Conservation (phyloP, 2,797 vertebrate genomes). For the Chromis chromis region DNA sequence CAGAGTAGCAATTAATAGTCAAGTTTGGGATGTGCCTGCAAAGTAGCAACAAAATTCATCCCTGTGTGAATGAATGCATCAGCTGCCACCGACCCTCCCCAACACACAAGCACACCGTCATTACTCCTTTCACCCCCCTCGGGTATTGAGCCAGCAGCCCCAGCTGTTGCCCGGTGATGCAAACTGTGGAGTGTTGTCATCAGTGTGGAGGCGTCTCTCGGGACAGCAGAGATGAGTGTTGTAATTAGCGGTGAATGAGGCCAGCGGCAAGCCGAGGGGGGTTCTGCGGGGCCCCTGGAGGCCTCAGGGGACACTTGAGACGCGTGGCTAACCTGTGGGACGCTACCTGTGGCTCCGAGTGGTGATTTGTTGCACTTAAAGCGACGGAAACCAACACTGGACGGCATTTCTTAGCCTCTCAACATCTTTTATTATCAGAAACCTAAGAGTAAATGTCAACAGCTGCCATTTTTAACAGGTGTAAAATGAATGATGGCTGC, state of each 20-base stretch:
- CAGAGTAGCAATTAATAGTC: constrained; percentile 24
- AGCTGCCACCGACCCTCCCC: not conserved
- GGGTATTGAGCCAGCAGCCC: constrained; percentile 62
- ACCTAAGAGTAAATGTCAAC: too few relatives aligned
- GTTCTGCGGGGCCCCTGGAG: constrained; percentile 34
- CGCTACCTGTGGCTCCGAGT: constrained; percentile 70
- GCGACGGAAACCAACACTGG: too few relatives aligned
- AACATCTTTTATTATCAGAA: too few relatives aligned
- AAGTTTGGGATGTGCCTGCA: constrained; percentile 11
- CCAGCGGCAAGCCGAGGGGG: constrained; percentile 51
- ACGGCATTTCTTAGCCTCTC: too few relatives aligned
- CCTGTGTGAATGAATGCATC: constrained; percentile 38
- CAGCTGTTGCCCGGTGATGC: constrained; percentile 76
- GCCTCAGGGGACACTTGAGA: constrained; percentile 63
- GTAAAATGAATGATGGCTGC: not conserved
- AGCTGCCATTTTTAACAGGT: too few relatives aligned
- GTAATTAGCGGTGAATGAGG: constrained; percentile 77
- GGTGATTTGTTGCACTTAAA: constrained; percentile 13
- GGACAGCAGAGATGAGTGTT: constrained; percentile 67
- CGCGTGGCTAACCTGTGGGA: constrained; percentile 75
- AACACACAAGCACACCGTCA: not conserved
- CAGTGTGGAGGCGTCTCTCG: constrained; percentile 60
- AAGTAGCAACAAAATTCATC: constrained; percentile 29
- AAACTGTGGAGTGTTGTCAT: constrained; percentile 67
- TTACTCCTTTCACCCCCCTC: constrained; percentile 18